Conservation (phyloP, 2,888 invertebrate genomes). For the Philhelius pedissequus region DNA sequence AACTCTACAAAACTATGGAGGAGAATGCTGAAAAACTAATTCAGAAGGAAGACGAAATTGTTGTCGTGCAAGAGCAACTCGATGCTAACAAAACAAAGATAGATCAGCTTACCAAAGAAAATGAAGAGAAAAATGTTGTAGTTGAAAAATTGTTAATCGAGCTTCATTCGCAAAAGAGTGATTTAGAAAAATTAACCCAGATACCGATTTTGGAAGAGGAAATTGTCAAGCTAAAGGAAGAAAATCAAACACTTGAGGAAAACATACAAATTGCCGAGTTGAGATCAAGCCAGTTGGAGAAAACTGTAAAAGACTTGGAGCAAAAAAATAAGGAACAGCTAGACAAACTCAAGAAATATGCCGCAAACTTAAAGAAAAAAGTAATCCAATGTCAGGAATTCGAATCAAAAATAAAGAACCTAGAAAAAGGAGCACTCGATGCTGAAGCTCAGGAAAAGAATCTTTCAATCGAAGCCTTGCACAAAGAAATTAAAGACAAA, state of each 20-base stretch:
- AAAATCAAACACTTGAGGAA: slow-evolving; percentile 71
- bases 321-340: slow-evolving; percentile 84
- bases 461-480: slow-evolving; percentile 73
- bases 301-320: slow-evolving; percentile 78
- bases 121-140: slow-evolving; percentile 74
- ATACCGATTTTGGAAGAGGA: slow-evolving; percentile 73
- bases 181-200: slow-evolving; percentile 53
- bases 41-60: slow-evolving; percentile 80
- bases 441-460: slow-evolving; percentile 71
- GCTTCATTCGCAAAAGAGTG: slow-evolving; percentile 66
- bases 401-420: slow-evolving; percentile 80
- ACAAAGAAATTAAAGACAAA: slow-evolving; percentile 69
- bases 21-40: slow-evolving; percentile 80
- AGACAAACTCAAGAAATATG: slow-evolving; percentile 89
- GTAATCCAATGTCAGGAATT: slow-evolving; percentile 83
- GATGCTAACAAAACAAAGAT: slow-evolving; percentile 79
- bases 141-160: slow-evolving; percentile 71
- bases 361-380: slow-evolving; percentile 87
- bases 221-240: slow-evolving; percentile 77
- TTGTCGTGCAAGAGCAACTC: slow-evolving; percentile 78
- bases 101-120: slow-evolving; percentile 78
- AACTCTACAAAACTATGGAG: slow-evolving; percentile 81
- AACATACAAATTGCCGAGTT: slow-evolving; percentile 78
- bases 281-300: slow-evolving; percentile 67
- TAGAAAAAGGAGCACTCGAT: slow-evolving; percentile 68